Percentiles rank a stretch among this genome's conserved stretches.
phyloP scores from a whole-genome alignment of 2,888 invertebrate species.

The Drepanosiphum platanoidis region DNA sequence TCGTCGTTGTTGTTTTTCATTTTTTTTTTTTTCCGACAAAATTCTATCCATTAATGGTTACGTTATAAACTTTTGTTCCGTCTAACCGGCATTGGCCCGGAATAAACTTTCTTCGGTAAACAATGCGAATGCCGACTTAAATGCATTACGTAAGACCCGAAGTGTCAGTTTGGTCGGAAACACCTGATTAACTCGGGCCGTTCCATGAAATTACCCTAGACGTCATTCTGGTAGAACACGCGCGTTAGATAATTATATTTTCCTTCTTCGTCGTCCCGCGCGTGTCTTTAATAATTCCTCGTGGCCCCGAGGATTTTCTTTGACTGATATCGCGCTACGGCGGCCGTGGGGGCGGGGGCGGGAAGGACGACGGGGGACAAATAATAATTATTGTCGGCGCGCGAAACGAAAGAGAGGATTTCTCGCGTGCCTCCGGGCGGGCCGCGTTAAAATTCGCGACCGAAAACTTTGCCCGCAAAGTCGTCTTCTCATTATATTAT shows the following conservation, averaged over 20 bases:
- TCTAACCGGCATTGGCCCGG: neutral
- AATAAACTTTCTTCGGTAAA: constrained; percentile 22
- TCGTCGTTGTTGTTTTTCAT: no score
- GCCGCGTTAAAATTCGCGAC: neutral
- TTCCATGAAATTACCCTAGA: constrained; percentile 12
- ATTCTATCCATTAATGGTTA: constrained; percentile 18
- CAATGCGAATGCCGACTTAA: constrained; percentile 7
- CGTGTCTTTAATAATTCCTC: neutral
- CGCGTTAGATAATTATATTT: constrained; percentile 4
- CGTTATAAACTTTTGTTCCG: constrained; percentile 14
- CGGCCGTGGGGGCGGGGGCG: neutral
- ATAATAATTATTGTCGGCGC: no score
- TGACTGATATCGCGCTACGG: neutral
- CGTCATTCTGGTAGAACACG: neutral
- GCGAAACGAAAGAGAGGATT: neutral
- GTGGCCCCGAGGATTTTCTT: neutral
- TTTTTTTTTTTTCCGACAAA: neutral
- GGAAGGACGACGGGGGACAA: no score
- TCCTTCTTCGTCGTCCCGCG: neutral
- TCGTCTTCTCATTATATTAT: no score
- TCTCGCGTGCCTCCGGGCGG: neutral
- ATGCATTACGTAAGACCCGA: constrained; percentile 15
- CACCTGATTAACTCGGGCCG: constrained; percentile 18
- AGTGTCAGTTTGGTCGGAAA: constrained; percentile 19
- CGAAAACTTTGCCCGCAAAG: constrained; percentile 5